phyloP scores from a whole-genome alignment of 2,797 vertebrate genomes.

The Aeoliscus strigatus region DNA sequence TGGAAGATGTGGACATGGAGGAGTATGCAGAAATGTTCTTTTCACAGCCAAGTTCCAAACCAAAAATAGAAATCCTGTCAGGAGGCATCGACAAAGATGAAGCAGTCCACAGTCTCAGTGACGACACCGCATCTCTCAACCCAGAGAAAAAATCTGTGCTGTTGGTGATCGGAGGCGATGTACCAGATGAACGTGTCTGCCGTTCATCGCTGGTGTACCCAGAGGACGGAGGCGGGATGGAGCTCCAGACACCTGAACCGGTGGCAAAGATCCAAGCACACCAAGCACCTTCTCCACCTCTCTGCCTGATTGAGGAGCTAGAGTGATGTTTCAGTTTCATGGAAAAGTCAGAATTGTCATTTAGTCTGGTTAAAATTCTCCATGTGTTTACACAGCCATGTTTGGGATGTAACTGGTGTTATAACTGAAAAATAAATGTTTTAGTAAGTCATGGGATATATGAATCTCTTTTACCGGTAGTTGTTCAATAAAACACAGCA shows the following conservation, averaged over 20 bases:
- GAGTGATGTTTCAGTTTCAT: conserved; percentile 37
- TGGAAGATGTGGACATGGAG: conserved; percentile 78
- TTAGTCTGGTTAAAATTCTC: no score
- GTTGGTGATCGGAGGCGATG: conserved; percentile 7
- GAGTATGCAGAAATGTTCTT: conserved; percentile 31
- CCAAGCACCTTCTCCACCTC: conserved; percentile 7
- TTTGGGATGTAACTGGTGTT: no score
- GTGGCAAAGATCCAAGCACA: conserved; percentile 6
- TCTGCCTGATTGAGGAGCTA: conserved; percentile 69
- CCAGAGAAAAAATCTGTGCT: conserved; percentile 19
- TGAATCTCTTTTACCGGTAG: no score
- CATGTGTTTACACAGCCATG: no score
- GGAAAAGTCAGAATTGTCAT: no score
- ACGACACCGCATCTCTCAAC: conserved; percentile 3
- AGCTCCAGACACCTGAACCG: conserved; percentile 4
- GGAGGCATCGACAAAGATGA: conserved; percentile 51
- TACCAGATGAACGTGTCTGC: conserved; percentile 5
- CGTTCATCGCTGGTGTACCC: conserved; percentile 18
- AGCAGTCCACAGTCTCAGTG: conserved; percentile 21
- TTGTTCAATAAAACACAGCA: no score
- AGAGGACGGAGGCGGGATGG: conserved; percentile 12
- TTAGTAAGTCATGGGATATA: no score
- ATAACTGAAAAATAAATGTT: no score
- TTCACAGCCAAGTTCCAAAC: conserved; percentile 54
- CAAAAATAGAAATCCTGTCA: conserved; percentile 79